phyloP scores from a whole-genome alignment of 2,113 vertebrate genomes.

The Vanacampus margaritifer region DNA sequence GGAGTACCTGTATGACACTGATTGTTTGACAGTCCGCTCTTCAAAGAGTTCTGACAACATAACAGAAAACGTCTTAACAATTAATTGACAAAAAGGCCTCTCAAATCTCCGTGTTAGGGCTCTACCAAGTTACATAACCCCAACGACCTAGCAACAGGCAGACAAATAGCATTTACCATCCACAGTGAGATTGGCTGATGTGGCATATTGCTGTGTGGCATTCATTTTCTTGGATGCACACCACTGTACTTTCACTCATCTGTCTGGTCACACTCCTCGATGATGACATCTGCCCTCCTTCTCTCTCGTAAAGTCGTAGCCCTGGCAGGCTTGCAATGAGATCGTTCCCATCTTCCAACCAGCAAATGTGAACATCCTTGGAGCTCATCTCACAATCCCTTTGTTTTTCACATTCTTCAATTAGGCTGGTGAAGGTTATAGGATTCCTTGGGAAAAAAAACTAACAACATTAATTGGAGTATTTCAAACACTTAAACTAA shows the following conservation, averaged over 20 bases:
- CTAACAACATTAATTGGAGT: background rate
- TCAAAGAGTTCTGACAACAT: too few species aligned
- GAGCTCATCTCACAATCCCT: constrained; percentile 65
- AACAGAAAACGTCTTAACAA: too few species aligned
- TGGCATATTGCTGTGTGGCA: constrained; percentile 46
- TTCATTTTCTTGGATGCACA: too few species aligned
- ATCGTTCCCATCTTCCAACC: constrained; percentile 39
- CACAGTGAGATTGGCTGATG: constrained; percentile 51
- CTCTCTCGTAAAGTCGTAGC: constrained; percentile 37
- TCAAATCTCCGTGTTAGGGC: too few species aligned
- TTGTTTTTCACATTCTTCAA: constrained; percentile 70
- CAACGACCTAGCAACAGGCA: too few species aligned
- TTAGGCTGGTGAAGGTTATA: constrained; percentile 58
- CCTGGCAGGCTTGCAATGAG: background rate
- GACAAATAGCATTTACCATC: constrained; percentile 46
- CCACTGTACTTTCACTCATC: too few species aligned
- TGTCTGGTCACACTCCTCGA: constrained; percentile 60
- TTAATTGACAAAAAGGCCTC: too few species aligned
- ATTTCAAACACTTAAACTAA: background rate
- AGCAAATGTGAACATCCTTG: constrained; percentile 60
- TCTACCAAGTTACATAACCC: too few species aligned
- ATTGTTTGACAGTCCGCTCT: too few species aligned
- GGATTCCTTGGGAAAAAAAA: too few species aligned
- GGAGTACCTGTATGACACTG: too few species aligned
- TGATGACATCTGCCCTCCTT: constrained; percentile 59